A percentile compares a stretch with the other conserved stretches of the same genome.
phyloP scores from a whole-genome alignment of 2,113 vertebrate genomes.

The Platycercus adscitus region DNA sequence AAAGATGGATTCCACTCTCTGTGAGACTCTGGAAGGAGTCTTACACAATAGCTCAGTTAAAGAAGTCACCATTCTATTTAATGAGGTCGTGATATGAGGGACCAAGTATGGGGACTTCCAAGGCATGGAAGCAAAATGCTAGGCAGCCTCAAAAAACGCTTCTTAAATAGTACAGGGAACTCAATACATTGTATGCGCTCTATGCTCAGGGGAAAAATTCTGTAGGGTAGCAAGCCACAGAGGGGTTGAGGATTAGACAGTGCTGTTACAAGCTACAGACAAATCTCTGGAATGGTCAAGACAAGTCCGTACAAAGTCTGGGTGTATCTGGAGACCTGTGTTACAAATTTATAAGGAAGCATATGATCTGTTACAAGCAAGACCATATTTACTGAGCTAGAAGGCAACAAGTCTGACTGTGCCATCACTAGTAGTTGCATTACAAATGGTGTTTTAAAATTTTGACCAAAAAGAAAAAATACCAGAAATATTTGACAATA shows the following conservation, averaged over 20 bases:
- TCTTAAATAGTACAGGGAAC: accelerated
- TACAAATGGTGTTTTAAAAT: background rate
- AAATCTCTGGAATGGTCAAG: background rate
- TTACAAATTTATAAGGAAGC: background rate
- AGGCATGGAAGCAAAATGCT: background rate
- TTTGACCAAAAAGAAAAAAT: background rate
- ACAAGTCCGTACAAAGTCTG: background rate
- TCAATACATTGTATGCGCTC: background rate
- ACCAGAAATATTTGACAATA: background rate
- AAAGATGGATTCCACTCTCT: background rate
- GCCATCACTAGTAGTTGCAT: background rate
- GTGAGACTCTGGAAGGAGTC: background rate
- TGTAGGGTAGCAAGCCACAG: background rate
- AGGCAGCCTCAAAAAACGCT: background rate
- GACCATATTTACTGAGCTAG: background rate
- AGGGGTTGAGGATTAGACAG: background rate
- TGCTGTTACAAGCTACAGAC: background rate
- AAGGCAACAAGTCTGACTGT: background rate
- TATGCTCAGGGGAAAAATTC: background rate
- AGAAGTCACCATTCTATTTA: background rate
- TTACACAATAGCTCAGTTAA: background rate
- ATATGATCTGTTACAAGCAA: background rate
- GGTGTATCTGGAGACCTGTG: background rate
- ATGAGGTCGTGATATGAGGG: background rate
- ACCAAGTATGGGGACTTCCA: background rate